A percentile compares a stretch with the other conserved stretches of the same genome.
phyloP scores from a whole-genome alignment of 1,140 invertebrate species.

The Pseudoatta argentina region DNA sequence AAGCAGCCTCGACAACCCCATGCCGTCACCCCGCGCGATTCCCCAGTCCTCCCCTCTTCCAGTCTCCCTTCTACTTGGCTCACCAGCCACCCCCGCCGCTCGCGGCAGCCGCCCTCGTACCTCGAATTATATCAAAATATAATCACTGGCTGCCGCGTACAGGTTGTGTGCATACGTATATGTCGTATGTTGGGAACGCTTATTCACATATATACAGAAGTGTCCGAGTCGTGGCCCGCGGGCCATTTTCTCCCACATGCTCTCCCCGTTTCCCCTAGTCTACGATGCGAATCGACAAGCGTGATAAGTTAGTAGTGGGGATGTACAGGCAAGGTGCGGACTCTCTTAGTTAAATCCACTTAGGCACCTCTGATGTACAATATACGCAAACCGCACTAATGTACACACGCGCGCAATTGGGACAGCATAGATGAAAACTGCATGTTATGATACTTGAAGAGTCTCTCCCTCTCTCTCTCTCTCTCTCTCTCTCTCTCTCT shows the following conservation, averaged over 20 bases:
- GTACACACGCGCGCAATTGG: constrained; percentile 2
- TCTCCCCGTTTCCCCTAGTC: constrained; percentile 8
- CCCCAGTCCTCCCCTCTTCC: constrained; percentile 52
- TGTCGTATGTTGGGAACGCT: neutral
- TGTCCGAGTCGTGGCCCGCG: constrained; percentile 50
- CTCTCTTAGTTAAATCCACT: constrained; percentile 44
- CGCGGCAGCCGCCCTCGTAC: constrained; percentile 55
- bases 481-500: neutral
- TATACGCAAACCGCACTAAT: constrained; percentile 4
- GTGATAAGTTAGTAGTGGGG: constrained; percentile 53
- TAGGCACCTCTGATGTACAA: constrained; percentile 40
- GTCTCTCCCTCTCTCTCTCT: neutral
- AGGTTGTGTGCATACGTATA: constrained; percentile 21
- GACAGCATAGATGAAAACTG: neutral
- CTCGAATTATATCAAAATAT: constrained; percentile 83
- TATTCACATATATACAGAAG: constrained; percentile 52
- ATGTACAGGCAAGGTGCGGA: constrained; percentile 23
- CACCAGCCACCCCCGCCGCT: constrained; percentile 49
- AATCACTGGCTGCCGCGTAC: constrained; percentile 68
- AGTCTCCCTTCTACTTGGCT: constrained; percentile 45
- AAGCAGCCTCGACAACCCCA: constrained; percentile 74
- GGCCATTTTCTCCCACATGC: constrained; percentile 44
- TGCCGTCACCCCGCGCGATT: constrained; percentile 55
- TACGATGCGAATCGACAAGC: constrained; percentile 59
- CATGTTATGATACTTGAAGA: neutral